phyloP scores from a whole-genome alignment of 2,113 vertebrate genomes.

The Lycaon pictus region DNA sequence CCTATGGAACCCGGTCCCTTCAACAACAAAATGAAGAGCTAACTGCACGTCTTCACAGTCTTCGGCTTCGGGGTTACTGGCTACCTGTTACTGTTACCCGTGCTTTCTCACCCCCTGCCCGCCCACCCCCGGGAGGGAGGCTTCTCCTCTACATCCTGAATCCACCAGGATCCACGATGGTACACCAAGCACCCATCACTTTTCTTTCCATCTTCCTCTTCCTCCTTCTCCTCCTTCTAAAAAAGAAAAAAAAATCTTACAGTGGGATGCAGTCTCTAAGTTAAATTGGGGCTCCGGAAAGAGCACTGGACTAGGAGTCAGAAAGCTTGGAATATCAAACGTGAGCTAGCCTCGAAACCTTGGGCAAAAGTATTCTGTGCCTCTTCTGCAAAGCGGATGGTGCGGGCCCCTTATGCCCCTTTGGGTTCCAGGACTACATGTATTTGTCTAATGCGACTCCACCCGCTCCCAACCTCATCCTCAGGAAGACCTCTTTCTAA shows the following conservation, averaged over 20 bases:
- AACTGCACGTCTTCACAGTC: neutral
- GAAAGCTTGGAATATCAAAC: neutral
- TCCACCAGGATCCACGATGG: neutral
- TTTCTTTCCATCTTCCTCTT: neutral
- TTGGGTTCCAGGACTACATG: neutral
- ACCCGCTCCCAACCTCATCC: neutral
- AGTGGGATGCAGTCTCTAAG: neutral
- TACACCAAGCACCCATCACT: neutral
- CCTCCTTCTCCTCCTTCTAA: neutral
- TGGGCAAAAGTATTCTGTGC: neutral
- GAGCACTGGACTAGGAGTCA: neutral
- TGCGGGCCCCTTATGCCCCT: neutral
- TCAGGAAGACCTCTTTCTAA: conserved; percentile 29
- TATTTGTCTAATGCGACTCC: neutral
- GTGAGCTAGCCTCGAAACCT: conserved; percentile 21
- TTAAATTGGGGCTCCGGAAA: neutral
- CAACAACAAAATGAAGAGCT: conserved; percentile 27
- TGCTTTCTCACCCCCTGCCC: neutral
- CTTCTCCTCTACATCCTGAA: neutral
- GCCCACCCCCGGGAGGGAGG: neutral
- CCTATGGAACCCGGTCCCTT: conserved; percentile 61
- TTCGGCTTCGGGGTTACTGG: neutral
- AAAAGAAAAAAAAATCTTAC: neutral
- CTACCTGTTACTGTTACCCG: neutral
- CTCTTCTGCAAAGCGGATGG: conserved; percentile 42